Evolutionary conservation across 2,797 vertebrate species (phyloP), one percentile per base, ranked within the genome.

Genomic region (Poeciliopsis presidionis): DNA sequence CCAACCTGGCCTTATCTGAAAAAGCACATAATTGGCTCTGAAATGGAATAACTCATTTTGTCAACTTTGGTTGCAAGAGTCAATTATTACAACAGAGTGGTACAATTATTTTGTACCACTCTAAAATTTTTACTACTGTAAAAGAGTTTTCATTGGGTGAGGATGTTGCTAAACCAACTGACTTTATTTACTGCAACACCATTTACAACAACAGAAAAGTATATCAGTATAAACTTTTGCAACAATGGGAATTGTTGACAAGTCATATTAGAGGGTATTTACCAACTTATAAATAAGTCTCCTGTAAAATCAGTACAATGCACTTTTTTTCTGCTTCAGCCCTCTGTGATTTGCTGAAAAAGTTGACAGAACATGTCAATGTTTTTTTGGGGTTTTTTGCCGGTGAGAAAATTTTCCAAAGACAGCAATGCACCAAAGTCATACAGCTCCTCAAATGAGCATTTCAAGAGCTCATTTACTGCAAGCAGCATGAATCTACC

Each of bases 401-500:
- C 77, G 74, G 22, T 36, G 69, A 87, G 87, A 81, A 78, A 73
- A 73, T 80, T 85, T 73, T 85, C 79, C 76, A 81, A 83, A 87
- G 76, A 82, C 85, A 89, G 84, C 82, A 75, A 80, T 84, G 86
- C 86, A 78, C 89, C 85, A 81, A 87, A 86, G 84, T 88, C 47
- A 45, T 79, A 80, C 84, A 67, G 70, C 41, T 43, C 41, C 9
- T 43, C 41, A 43, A 43, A 43, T 43, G 41, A 43, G 41, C 85
- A 87, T 89, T 71, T 88, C 76, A 90, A 90, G 91, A 80, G 87
- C 77, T 91, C 85, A 72, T 89, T 92, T 72, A 84, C 89, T 61
- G 63, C 87, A 53, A 92, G 87, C 87, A 88, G 91, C 87, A 79
- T 89, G 87, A 86, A 90, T 84, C 90, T 90, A 91, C 90, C 92